Evolutionary conservation across 2,113 vertebrate genomes (phyloP), one percentile per base, ranked within the genome.

Genomic region (Saguinus imperator): DNA sequence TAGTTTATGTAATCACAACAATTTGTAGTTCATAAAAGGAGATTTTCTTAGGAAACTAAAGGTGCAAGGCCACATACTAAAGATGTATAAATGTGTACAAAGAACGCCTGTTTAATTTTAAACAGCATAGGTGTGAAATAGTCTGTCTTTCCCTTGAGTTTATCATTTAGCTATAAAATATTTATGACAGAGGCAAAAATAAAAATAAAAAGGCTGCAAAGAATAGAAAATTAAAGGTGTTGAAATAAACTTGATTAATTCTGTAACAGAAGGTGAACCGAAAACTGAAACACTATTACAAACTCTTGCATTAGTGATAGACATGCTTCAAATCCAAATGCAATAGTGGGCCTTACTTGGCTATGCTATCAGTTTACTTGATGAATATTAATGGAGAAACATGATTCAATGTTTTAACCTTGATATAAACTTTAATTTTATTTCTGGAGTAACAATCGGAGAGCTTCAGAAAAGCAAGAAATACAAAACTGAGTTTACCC

Each of bases 51-150:
- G 21, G 55, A 87, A 95, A 57, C 21, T 64, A 57, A 77, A 75
- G 2, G 8, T 87, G 1, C 76, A 87, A 87, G 40, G 16, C 10
- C 27, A 80, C 14, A 93, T 35, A 86, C 50, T 66, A 76, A 96
- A 84, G 4, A 57, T 89, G 25, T 61, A 96, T 82, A 92, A 94
- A 89, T 83, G 23, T 48, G 6, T 75, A 18, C n/a, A 87, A 93
- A 77, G 8, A 79, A 90, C 40, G 35, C 16, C 40, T 92, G 43
- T 58, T 92, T 95, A 83, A 76, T 94, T 97, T 91, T 95, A 77
- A 88, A 16, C 8, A 81, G 29, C 29, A n/a, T 58, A 94, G 2
- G 32, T 96, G 76, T 81, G 86, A 97, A 96, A 81, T 70, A 84
- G 66, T 81, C 9, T 87, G 84, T 45, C 91, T 91, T 82, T 89